A percentile compares a stretch with the other conserved stretches of the same genome.
These are phyloP conservation scores for Drosophila virilis DNA, from an alignment of 1,140 invertebrate genomes.

Conservation along the genomic window DNA sequence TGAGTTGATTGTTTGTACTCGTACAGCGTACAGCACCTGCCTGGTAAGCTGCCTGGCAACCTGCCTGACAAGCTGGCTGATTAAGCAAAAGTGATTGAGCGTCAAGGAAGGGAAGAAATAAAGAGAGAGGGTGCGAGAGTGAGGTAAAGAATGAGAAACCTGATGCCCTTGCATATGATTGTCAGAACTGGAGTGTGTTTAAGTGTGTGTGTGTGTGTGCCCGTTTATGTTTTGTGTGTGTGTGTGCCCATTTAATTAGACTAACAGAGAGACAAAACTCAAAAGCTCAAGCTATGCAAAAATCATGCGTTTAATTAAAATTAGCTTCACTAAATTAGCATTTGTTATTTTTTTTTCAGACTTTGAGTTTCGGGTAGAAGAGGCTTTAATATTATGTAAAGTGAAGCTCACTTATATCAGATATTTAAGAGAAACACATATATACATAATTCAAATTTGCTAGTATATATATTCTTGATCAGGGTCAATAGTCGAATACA, in stretches of 20 bases:
- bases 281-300: conserved; percentile 33
- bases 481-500: no score
- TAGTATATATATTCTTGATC: no score
- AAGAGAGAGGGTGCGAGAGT: conserved; percentile 5
- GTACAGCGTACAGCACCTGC: no score
- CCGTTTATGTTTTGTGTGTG: conserved; percentile 8
- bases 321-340: conserved; percentile 39
- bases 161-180: conserved; percentile 34
- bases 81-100: conserved; percentile 76
- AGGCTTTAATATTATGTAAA: conserved; percentile 14
- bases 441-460: no score
- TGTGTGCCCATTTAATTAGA: conserved; percentile 54
- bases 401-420: neutral
- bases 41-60: conserved; percentile 8
- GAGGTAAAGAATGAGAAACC: neutral
- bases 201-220: conserved; percentile 3
- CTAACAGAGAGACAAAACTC: conserved; percentile 14
- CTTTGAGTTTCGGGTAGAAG: neutral
- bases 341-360: conserved; percentile 9
- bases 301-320: conserved; percentile 59
- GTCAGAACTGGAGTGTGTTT: conserved; percentile 5
- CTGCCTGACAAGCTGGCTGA: conserved; percentile 58
- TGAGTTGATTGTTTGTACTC: no score
- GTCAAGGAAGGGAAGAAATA: conserved; percentile 15
- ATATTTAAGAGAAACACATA: neutral